phyloP scores from a whole-genome alignment of 1,140 invertebrate genomes.

The Fopius arisanus region DNA sequence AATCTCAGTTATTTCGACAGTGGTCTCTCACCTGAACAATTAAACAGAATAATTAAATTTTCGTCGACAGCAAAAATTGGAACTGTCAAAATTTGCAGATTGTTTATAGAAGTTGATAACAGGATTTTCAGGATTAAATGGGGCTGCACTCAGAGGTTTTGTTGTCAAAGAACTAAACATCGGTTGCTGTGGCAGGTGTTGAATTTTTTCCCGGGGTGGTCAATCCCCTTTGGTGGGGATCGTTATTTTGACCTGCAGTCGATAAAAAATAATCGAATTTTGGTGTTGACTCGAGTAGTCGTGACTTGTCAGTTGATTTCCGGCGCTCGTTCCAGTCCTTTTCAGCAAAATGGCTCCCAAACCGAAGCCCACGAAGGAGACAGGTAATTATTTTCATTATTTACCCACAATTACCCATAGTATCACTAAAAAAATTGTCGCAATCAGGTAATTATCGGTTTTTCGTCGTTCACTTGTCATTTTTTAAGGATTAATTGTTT shows the following conservation, averaged over 20 bases:
- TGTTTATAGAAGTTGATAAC: too few species aligned
- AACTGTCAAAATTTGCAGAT: too few species aligned
- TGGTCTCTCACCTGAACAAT: too few species aligned
- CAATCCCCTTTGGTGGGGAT: neutral
- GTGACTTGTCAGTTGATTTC: slow-evolving; percentile 27
- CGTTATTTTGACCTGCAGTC: neutral
- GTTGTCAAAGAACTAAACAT: slow-evolving; percentile 41
- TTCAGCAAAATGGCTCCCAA: slow-evolving; percentile 73
- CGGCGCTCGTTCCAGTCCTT: slow-evolving; percentile 36
- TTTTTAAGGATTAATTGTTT: neutral
- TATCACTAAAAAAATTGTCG: neutral
- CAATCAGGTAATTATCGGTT: neutral
- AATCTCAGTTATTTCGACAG: too few species aligned
- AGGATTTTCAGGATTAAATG: neutral
- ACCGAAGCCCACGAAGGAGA: slow-evolving; percentile 70
- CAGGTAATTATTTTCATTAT: slow-evolving; percentile 59
- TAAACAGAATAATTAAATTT: too few species aligned
- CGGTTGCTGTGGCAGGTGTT: slow-evolving; percentile 53
- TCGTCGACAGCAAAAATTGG: too few species aligned
- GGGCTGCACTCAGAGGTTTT: neutral
- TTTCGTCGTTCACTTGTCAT: neutral
- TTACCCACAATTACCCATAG: neutral
- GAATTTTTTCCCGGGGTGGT: slow-evolving; percentile 22
- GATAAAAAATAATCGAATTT: neutral
- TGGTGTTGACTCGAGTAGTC: neutral